Percentiles rank a stretch among this genome's conserved stretches.
These are phyloP conservation scores for Platygyra sinensis DNA, from an alignment of 64 coral and sea anemone species.

Conservation along the genomic window DNA sequence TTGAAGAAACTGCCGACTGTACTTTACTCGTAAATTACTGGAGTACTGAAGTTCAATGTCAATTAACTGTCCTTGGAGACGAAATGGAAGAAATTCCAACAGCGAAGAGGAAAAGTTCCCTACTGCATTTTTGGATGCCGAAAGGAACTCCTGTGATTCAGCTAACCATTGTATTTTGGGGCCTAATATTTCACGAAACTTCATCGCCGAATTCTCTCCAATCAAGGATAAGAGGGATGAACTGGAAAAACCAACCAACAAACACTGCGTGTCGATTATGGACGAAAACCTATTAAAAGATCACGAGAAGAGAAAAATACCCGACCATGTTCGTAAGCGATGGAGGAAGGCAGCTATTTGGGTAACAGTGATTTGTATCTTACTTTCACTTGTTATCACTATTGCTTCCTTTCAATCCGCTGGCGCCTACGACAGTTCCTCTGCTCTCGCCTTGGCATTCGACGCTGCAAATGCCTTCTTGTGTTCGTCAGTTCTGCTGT, in stretches of 20 bases:
- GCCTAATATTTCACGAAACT: neutral
- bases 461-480: neutral
- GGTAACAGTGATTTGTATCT: slow-evolving; percentile 35
- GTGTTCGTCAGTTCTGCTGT: slow-evolving; percentile 1
- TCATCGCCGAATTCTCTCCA: neutral
- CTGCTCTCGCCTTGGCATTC: slow-evolving; percentile 17
- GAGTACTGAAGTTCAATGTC: neutral
- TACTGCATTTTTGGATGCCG: neutral
- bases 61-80: neutral
- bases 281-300: slow-evolving; percentile 32
- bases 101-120: neutral
- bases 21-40: neutral
- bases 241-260: neutral
- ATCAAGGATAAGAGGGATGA: neutral
- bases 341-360: slow-evolving; percentile 26
- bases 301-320: neutral
- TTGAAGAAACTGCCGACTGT: neutral
- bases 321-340: neutral
- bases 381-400: neutral
- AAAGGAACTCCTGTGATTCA: neutral
- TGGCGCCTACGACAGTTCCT: neutral
- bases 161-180: neutral
- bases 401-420: slow-evolving; percentile 27
- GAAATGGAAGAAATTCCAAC: slow-evolving; percentile 6
- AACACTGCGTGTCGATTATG: slow-evolving; percentile 3